Evolutionary conservation across 1,140 invertebrate species (phyloP), one percentile per base, ranked within the genome.

Genomic region (Drosophila kanapiae): DNA sequence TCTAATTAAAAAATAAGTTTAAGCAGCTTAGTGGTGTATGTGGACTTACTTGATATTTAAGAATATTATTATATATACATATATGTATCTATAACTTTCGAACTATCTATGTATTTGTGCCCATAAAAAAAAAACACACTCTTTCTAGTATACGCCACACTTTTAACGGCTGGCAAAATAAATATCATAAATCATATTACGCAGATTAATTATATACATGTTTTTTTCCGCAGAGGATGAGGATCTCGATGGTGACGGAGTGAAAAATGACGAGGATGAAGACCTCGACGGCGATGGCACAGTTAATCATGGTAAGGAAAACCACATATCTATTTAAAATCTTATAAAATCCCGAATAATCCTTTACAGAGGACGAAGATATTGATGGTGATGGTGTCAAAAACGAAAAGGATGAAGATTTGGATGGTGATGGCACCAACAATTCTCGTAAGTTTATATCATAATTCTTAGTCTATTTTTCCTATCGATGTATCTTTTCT

Each of bases 191-290:
- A 1, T 14, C 9, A 27, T 13, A 3, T 29, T 6, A 18, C 47
- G 29, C 29, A 10, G 1, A n/a, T 43, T 31, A 10, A 29, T 31
- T 8, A 14, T 38, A 8, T 14, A 54, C 23, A 23, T 23, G 23
- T 48, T 45, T 18, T 11, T 1, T 8, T 18, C 13, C 8, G 53
- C 78, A 87, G 80, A 91, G 80, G 74, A 63, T 71, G 29, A 93
- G 9, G 77, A 82, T 37, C 94, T 93, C 10, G 94, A 93, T 72
- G 37, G 93, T 0, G 70, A 78, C 31, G 94, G 94, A 61, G 60
- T 94, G 6, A 80, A 85, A 9, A 93, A 83, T 61, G 81, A 91
- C 10, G 68, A 77, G 13, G 83, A 91, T 29, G 77, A 83, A 0
- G 91, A 90, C 62, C 81, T 90, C 54, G 86, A 90, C 47, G 91